Evolutionary conservation across 2,113 vertebrate species (phyloP).

Genomic region (Malaclemys terrapin): DNA sequence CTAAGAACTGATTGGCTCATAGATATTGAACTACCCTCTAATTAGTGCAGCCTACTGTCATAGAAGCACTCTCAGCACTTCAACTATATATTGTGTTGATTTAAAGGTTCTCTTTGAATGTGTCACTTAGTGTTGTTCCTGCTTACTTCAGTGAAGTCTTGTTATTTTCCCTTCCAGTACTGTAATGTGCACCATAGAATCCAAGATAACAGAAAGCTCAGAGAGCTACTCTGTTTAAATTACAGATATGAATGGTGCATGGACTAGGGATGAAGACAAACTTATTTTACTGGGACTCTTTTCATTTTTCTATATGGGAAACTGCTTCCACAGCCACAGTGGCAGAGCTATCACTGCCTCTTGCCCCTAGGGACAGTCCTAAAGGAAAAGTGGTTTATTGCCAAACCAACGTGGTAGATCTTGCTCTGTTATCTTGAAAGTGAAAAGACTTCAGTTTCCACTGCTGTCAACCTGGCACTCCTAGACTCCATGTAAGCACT

Average conservation of each 20-base stretch:
- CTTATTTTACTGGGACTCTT: neutral
- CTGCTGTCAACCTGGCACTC: neutral
- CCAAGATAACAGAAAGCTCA: neutral
- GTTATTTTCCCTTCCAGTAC: neutral
- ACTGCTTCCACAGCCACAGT: neutral
- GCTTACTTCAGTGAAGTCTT: neutral
- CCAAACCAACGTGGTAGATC: neutral
- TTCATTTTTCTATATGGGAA: neutral
- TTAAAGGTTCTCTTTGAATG: neutral
- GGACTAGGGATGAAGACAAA: neutral
- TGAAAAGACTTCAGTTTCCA: neutral
- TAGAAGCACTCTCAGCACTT: neutral
- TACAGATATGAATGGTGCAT: neutral
- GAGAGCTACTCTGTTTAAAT: neutral
- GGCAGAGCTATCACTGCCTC: neutral
- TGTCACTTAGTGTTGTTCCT: neutral
- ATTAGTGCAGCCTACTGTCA: neutral
- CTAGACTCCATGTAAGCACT: neutral
- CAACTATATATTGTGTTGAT: neutral
- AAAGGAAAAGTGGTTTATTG: neutral
- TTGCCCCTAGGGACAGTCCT: neutral
- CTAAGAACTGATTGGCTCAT: neutral
- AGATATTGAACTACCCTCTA: neutral
- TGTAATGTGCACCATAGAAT: neutral
- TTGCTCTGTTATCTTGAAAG: neutral